Percentiles rank a stretch among this genome's conserved stretches.
Conservation (phyloP, 1,140 invertebrate genomes). For the Saccostrea cuccullata region DNA sequence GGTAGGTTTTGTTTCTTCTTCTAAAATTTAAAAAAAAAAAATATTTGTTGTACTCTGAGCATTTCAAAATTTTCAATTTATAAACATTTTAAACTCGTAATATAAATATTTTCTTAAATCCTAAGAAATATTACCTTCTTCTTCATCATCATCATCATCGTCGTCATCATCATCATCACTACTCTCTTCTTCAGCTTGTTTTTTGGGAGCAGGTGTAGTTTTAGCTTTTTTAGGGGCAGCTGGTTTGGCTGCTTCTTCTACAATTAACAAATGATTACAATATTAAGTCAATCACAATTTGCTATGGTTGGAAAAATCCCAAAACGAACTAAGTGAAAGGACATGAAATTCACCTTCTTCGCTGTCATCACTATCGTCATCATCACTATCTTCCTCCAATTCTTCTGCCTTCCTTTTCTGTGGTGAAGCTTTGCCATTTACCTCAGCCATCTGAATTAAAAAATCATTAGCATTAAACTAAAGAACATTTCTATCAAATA, state of each 20-base stretch:
- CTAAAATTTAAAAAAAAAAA: no score
- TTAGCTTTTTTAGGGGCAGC: constrained; percentile 25
- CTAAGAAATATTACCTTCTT: neutral
- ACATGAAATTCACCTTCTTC: neutral
- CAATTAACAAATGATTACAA: neutral
- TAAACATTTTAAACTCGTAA: no score
- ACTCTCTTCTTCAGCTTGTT: neutral
- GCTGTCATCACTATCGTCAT: constrained; percentile 22
- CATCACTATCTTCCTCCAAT: constrained; percentile 44
- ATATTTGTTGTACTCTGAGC: no score
- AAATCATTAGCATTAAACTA: neutral
- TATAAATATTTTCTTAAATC: no score
- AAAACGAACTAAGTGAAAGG: neutral
- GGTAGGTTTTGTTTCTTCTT: neutral
- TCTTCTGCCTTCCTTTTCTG: constrained; percentile 44
- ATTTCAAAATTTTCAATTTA: no score
- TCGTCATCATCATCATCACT: constrained; percentile 44
- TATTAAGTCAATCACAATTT: neutral
- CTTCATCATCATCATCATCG: constrained; percentile 6
- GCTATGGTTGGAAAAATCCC: neutral
- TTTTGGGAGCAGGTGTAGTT: neutral
- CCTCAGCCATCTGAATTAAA: neutral
- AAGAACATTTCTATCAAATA: no score
- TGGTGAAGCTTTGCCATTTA: constrained; percentile 29
- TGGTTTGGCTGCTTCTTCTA: constrained; percentile 4